phyloP scores from a whole-genome alignment of 92 coral and sea anemone genomes.

The Siderastrea siderea region DNA sequence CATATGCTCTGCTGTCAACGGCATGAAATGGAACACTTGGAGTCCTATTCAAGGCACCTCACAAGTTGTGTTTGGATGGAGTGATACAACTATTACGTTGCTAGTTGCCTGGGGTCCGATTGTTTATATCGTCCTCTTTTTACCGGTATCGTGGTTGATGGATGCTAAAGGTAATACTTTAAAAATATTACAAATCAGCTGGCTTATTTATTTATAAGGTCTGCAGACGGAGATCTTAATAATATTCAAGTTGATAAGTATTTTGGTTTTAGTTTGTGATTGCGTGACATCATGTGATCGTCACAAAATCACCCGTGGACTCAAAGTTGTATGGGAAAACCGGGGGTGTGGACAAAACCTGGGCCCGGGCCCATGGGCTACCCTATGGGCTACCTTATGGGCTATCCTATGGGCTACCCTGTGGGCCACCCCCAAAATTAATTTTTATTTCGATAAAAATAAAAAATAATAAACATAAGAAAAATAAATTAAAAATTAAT shows the following conservation, averaged over 20 bases:
- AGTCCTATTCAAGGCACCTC: conserved; percentile 95
- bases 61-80: conserved; percentile 92
- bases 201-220: no score
- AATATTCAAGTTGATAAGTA: not conserved
- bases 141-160: conserved; percentile 96
- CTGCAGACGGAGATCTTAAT: no score
- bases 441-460: no score
- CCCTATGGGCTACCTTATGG: no score
- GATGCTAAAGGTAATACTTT: conserved; percentile 81
- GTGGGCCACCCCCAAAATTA: no score
- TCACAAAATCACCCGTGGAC: not conserved
- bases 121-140: conserved; percentile 76
- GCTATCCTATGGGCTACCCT: no score
- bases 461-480: no score
- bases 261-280: not conserved
- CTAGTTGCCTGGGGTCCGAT: conserved; percentile 93
- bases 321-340: not conserved
- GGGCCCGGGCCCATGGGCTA: no score
- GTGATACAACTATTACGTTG: conserved; percentile 78
- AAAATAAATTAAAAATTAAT: no score
- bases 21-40: conserved; percentile 93
- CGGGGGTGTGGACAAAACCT: no score
- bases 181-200: no score
- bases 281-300: conserved; percentile 16
- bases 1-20: conserved; percentile 73